Evolutionary conservation across 1,140 invertebrate genomes (phyloP), one percentile per base, ranked within the genome.

Genomic region (Drosophila serrata): DNA sequence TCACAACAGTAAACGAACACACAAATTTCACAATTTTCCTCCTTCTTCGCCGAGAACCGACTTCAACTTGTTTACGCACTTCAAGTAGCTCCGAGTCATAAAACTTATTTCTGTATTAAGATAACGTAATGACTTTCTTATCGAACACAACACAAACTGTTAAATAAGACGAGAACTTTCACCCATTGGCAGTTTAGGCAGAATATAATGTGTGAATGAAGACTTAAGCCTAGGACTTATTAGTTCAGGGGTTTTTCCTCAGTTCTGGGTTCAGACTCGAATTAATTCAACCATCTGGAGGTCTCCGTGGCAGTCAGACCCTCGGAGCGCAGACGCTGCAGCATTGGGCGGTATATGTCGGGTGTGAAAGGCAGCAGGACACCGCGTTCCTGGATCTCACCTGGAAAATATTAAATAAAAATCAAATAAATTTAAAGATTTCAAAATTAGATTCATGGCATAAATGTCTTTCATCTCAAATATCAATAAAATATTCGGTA

Each of bases 301-400:
- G 92, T 96, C 93, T 97, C 96, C 35, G 94, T 95, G n/a, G 96
- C 95, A 60, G 94, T 94, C 70, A 99, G 95, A 24, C 98, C 98
- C 94, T 99, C 98, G 37, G 95, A 93, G 84, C 96, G 95, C 24
- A 99, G 94, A 77, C 98, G 94, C 17, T 95, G 96, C 60, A 99
- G 93, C 84, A 99, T 96, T 0, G 98, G 97, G 62, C 96, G 95
- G 93, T 99, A 99, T 55, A 99, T 98, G 58, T 99, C 97, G 0
- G 95, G 95, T 0, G 96, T 95, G 70, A 99, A 97, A 2, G 99
- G 98, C 13, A 98, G 92, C 9, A 99, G 95, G 61, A 98, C 96
- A n/a, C 98, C 99, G 77, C 96, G 95, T 75, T 96, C 95, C 93
- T 99, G 98, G 86, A 99, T 99, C 94, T 99, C 99, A 82, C 97